Base-by-base conservation (phyloP, 2,888 invertebrate species). In the Dynastes tityus region DNA sequence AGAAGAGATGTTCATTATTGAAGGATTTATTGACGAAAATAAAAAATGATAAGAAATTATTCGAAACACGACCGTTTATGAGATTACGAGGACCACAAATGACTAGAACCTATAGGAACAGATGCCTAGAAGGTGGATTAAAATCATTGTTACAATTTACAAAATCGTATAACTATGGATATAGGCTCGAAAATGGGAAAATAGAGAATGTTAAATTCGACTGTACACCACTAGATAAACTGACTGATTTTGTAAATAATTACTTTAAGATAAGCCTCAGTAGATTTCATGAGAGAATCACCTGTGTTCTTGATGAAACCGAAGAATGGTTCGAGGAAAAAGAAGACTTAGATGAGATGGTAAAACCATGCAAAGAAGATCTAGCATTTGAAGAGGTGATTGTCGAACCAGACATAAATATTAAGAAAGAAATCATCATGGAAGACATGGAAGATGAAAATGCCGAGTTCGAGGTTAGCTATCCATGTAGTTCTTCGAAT, bases 251-350 rank as follows among this genome's bases (percentile, higher is more conserved):
- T 80, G 88, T 88, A 0, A 84, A 85, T 70, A 86, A 85, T 32
- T 89, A 86, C 80, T 89, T 89, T 81, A 85, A 83, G 75, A 85
- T 85, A 78, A 87, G 88, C 80, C 88, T 88, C 79, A 82, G 85
- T 16, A 87, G 87, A 37, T 89, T 87, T 76, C 83, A 84, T 79
- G 84, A 87, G 78, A 87, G 87, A 22, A 86, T 89, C 49, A 81
- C 88, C 16, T 85, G 85, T 79, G 82, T 87, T 76, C 86, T 87
- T 73, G 86, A 87, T 74, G 85, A 86, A 74, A 82, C 85, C 80
- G 82, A 84, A 75, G 83, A 84, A 71, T 81, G 81, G 75, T 77
- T 82, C 32, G 82, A 81, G 37, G 85, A 86, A 27, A 84, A 81
- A 78, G 85, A 83, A 67, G 85, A 85, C 4, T 82, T 84, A 76